Evolutionary conservation across 2,113 vertebrate genomes (phyloP), one percentile per base, ranked within the genome.

Genomic region (Oxyruncus cristatus): DNA sequence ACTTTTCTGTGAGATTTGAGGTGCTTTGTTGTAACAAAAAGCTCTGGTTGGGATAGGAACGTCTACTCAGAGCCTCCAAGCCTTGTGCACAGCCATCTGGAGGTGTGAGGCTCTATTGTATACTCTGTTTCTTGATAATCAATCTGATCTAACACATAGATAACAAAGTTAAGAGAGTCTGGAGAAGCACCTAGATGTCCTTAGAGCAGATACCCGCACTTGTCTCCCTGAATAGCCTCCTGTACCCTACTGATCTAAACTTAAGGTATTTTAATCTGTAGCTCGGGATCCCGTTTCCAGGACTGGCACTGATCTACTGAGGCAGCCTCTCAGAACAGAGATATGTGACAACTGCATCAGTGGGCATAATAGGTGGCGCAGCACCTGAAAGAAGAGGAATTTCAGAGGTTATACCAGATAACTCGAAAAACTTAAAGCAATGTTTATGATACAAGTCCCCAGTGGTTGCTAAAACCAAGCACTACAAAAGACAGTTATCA

Each of bases 321-420:
- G 32, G 6, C 12, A 70, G 28, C 12, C 5, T 73, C 39, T 86
- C 70, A 63, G 39, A 80, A 18, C 6, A 55, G 9, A 74, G 19
- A 30, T 10, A 3, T 0, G 0, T 27, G 23, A 20, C 58, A 61
- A 17, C 3, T 24, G 9, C 30, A 22, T 35, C 27, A 35, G 3
- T 28, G 21, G 21, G 4, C 4, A 6, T 12, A 47, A 6, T 24
- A 65, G 35, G 22, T 24, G 11, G 18, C 12, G 12, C 2, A 15
- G n/a, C 5, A 27, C 4, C 7, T 50, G 23, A 35, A 21, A 42
- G 11, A 82, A 39, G 10, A 63, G 2, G 16, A 39, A 68, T 63
- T 63, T 88, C 66, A 92, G 17, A 81, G 14, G 17, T 50, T 33
- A 42, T 44, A 17, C 6, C 24, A 77, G 55, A 52, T 12, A 86